A percentile compares a stretch with the other conserved stretches of the same genome.
phyloP scores from a whole-genome alignment of 2,797 vertebrate genomes.

The Tachyglossus aculeatus region DNA sequence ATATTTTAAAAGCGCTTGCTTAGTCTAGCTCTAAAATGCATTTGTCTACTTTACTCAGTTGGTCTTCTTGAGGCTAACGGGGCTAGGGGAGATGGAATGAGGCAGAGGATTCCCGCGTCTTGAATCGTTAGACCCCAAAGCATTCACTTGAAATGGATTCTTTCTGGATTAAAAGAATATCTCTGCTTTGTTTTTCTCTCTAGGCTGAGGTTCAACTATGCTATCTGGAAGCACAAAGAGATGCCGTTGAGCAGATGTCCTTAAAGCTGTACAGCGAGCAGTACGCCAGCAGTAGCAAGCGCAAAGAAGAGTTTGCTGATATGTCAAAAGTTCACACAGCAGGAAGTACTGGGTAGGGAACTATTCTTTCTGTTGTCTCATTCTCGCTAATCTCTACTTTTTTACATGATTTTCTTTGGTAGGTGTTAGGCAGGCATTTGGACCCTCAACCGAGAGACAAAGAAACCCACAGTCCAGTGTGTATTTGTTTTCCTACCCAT shows the following conservation, averaged over 20 bases:
- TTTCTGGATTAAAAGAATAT: constrained; percentile 51
- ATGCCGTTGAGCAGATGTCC: constrained; percentile 91
- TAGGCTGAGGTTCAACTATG: constrained; percentile 82
- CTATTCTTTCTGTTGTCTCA: constrained; percentile 75
- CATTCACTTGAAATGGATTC: constrained; percentile 61
- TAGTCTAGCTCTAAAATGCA: constrained; percentile 41
- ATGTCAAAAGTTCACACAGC: constrained; percentile 82
- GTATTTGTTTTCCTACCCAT: neutral
- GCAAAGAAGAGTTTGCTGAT: constrained; percentile 80
- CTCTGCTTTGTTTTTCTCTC: constrained; percentile 69
- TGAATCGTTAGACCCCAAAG: constrained; percentile 40
- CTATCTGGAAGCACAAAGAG: constrained; percentile 86
- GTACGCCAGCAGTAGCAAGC: constrained; percentile 77
- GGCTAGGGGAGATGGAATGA: constrained; percentile 6
- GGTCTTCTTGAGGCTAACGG: constrained; percentile 39
- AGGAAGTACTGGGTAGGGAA: constrained; percentile 86
- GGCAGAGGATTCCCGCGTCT: constrained; percentile 26
- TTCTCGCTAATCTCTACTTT: constrained; percentile 68
- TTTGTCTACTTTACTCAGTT: constrained; percentile 32
- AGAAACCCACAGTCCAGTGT: neutral
- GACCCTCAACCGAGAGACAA: constrained; percentile 23
- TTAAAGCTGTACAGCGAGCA: constrained; percentile 86
- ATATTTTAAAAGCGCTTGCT: constrained; percentile 48
- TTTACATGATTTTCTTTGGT: constrained; percentile 35
- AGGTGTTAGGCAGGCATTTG: constrained; percentile 45